Evolutionary conservation across 2,113 vertebrate genomes (phyloP), one percentile per base, ranked within the genome.

Genomic region (Puntigrus tetrazona): DNA sequence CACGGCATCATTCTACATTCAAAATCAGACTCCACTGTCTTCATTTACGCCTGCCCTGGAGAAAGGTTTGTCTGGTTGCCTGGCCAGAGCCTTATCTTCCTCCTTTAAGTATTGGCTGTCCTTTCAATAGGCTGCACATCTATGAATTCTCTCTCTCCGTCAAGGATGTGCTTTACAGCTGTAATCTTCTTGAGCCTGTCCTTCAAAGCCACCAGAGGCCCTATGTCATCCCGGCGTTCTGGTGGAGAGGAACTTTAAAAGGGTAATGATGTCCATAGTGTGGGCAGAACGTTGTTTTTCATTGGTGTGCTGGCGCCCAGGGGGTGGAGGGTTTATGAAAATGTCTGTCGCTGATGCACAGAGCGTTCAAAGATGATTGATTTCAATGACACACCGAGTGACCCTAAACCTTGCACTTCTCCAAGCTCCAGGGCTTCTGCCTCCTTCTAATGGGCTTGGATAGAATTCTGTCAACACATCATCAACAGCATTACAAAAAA

Each of bases 321-420:
- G 29, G 79, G 45, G 63, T 27, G 65, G 45, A 70, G 65, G 63
- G 63, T 70, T 82, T 78, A 82, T 70, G 65, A 70, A 81, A 81
- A 81, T 81, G 63, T 61, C 77, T 63, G 34, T 67, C 7, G 13
- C 65, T 70, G 79, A 82, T 70, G 79, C 65, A 1, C 45, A 7
- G 79, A 70, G 79, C 31, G 3, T 70, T 82, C 65, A 50, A 25
- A 52, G 65, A 82, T 70, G 79, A 82, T 70, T 82, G 79, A 82
- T 82, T 69, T 82, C 79, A 82, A 70, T 82, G 79, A 55, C 79
- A 82, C 61, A 38, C 11, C 7, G 29, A 38, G 65, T 82, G 63
- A 82, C 79, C 79, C 79, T 70, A 69, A 82, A 82, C 65, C 65
- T 82, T 70, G 65, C 79, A 70, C 31, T 55, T 82, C 63, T 82